These are phyloP conservation scores for Empis livida DNA, from an alignment of 2,888 invertebrate species.

Conservation along the genomic window DNA sequence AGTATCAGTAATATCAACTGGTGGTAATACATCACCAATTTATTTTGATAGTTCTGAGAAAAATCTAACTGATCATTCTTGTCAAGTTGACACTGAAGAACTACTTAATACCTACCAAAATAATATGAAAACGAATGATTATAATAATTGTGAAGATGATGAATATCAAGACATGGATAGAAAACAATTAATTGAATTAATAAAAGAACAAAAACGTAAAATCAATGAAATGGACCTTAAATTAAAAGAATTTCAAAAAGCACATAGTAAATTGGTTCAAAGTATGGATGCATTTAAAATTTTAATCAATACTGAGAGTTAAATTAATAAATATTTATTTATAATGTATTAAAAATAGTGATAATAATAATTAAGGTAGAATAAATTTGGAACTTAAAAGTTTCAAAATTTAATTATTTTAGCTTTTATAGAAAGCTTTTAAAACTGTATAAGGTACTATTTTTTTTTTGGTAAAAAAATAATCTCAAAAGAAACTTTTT, in stretches of 20 bases:
- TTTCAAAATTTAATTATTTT: too few species aligned
- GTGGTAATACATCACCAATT: not conserved
- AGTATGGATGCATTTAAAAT: constrained; percentile 1
- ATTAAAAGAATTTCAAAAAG: not conserved
- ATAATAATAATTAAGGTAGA: too few species aligned
- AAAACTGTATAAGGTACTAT: too few species aligned
- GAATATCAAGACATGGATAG: not conserved
- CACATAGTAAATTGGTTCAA: not conserved
- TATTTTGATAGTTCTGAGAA: not conserved
- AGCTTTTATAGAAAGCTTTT: too few species aligned
- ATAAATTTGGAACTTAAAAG: too few species aligned
- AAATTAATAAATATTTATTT: too few species aligned
- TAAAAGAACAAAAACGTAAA: not conserved
- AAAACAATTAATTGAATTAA: not conserved
- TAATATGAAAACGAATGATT: not conserved
- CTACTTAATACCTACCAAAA: too few species aligned
- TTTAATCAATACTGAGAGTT: not conserved
- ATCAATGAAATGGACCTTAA: not conserved
- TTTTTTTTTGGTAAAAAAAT: too few species aligned
- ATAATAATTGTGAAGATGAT: not conserved
- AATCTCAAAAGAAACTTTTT: too few species aligned
- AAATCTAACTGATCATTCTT: not conserved
- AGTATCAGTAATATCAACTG: not conserved
- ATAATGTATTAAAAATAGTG: too few species aligned
- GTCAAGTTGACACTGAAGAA: not conserved